These are phyloP conservation scores for Radopholus similis DNA, from an alignment of 1,140 invertebrate genomes.

Conservation along the genomic window DNA sequence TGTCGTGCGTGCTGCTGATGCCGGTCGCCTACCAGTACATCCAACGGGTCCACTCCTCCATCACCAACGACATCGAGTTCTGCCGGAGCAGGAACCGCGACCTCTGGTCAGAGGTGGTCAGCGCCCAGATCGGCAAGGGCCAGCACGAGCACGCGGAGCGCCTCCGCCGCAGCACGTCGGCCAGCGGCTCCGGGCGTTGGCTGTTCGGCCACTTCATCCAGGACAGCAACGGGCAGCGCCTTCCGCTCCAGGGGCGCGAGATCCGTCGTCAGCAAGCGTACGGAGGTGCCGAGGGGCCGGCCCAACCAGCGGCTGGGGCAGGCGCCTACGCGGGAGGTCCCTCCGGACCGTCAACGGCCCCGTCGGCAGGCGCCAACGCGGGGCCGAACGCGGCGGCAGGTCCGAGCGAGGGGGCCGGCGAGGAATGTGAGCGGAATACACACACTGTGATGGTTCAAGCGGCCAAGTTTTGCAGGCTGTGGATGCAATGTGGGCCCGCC, in stretches of 20 bases:
- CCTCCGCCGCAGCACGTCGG: conserved; percentile 33
- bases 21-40: conserved; percentile 57
- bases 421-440: conserved; percentile 7
- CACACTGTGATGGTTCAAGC: not conserved
- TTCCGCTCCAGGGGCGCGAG: conserved; percentile 20
- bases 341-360: conserved; percentile 1
- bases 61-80: conserved; percentile 53
- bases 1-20: conserved; percentile 51
- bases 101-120: conserved; percentile 55
- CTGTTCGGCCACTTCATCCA: conserved; percentile 57
- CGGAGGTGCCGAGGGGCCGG: conserved; percentile 10
- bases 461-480: conserved; percentile 16
- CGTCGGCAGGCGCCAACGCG: conserved; percentile 4
- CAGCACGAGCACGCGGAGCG: conserved; percentile 44
- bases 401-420: too few relatives aligned
- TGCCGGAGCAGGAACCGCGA: conserved; percentile 57
- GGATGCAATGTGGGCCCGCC: conserved; percentile 68
- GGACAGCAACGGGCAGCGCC: conserved; percentile 22
- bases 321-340: not conserved
- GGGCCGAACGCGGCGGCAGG: conserved; percentile 1
- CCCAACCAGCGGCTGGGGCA: not conserved
- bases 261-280: conserved; percentile 45
- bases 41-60: conserved; percentile 49
- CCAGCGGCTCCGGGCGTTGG: conserved; percentile 47
- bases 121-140: conserved; percentile 54